Base-by-base conservation (phyloP, 2,888 invertebrate genomes). In the Cephus pulcher region DNA sequence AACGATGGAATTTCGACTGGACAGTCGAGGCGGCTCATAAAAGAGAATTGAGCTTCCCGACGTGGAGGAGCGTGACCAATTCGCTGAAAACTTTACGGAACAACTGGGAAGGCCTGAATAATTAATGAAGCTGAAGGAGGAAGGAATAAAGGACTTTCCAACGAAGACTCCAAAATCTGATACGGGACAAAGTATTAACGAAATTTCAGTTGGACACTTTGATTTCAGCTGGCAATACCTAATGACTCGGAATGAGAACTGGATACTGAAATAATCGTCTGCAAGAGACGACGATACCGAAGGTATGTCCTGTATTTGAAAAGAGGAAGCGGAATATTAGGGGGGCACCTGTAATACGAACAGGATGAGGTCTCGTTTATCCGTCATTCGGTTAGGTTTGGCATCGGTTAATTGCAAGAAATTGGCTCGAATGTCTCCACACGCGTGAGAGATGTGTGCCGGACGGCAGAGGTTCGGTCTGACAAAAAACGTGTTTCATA, bases 401-500 rank as follows among this genome's bases (percentile, higher is more conserved):
- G 74, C 35, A 23, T 74, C 35, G 35, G 30, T 80, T 84, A 85
- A 85, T 85, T 84, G 81, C 80, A 79, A 83, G 80, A 84, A 86
- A 84, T 84, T 84, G 82, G 82, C 80, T 81, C 76, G 78, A 83
- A 80, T 85, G 84, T 85, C 82, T 84, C 81, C 75, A 71, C 73
- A 68, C 80, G 79, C 75, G 77, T 78, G 73, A 35, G 73, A 69
- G 34, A 75, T 76, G 74, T 79, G 56, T 76, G 73, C 69, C 40
- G 37, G 76, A 79, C 80, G 75, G 77, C 79, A 78, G 79, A 75
- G 81, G 80, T 78, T 73, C 76, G 75, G 76, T 79, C 75, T 69
- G 35, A 80, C 80, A 83, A 83, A 82, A 83, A 84, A 84, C 78
- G 79, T 81, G 80, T 84, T 84, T 83, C 83, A 83, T 84, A 87